Base-by-base conservation (phyloP, 2,113 vertebrate species). In the Microcebus murinus region DNA sequence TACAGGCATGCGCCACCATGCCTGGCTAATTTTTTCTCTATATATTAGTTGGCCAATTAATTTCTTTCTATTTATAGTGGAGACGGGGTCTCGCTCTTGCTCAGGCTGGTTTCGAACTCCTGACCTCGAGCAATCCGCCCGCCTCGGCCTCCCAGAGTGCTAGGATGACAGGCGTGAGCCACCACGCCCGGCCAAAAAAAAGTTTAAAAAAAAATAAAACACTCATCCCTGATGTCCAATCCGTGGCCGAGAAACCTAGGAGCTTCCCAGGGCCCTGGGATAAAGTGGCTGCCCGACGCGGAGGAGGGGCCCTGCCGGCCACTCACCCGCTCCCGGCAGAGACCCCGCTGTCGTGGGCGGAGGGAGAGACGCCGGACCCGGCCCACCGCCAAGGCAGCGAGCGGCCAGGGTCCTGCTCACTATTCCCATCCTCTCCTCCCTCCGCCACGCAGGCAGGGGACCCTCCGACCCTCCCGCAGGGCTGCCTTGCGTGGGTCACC, bases 361-460 rank as follows among this genome's bases (percentile, higher is more conserved):
- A 57, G 29, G 12, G 6, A 68, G 55, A 34, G 25, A 13, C 0
- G 12, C 81, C 4, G 0, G 34, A n/a, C 27, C 21, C 20, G 1
- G 39, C 31, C 3, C 18, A 0, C 17, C 36, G 12, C 50, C 45
- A 1, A 18, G 50, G 18, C n/a, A 14, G 4, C 12, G 4, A 14
- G 3, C 10, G 36, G n/a, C 59, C 55, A 25, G 25, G 36, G 45
- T 83, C 80, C 63, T 5, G 1, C 55, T 68, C 31, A 2, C 55
- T 4, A 9, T 39, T 0, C 11, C 36, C 50, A 42, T 5, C 21
- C 8, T 57, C 36, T 65, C 67, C 14, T 55, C 25, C 76, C 61
- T 57, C 84, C 31, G 4, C 36, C 31, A 59, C 50, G 36, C 39
- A 88, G 77, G 67, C 36, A 63, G 91, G 2, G 17, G 36, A 1